Base-by-base conservation (phyloP, 1,140 invertebrate species). In the Paraescarpia echinospica region DNA sequence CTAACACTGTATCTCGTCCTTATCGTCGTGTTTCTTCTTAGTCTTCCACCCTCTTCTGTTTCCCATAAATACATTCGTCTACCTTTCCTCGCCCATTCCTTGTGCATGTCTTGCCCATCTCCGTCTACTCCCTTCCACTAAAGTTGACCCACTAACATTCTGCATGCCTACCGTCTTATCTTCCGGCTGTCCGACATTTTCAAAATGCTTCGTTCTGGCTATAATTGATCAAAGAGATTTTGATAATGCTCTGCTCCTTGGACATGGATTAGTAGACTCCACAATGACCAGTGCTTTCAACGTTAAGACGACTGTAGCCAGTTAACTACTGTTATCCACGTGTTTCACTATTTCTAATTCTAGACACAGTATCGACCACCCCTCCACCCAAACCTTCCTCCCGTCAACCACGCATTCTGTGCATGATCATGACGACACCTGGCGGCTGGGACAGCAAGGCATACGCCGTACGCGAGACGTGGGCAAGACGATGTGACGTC, bases 371-470 rank as follows among this genome's bases (percentile, higher is more conserved):
- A 5, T 4, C 2, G 22, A 12, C 18, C 59, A 77, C 18, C 9
- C 9, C 4, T 2, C 59, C 59, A 27, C 59, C 14, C 27, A 18
- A 77, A 27, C 12, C 59, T 6, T 77, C 59, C 8, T 31, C 59
- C 59, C 59, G 59, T 77, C 59, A 77, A 31, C 90, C 90, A 90
- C 33, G 90, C 34, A 51, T 92, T 12, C 35, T 92, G 8, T 92
- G 91, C 41, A 92, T 92, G 91, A 92, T 92, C 22, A 35, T 92
- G 35, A 92, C 91, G 34, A 92, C 91, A 27, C 91, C 91, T 48
- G 35, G 41, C 33, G 33, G 41, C 34, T 92, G 91, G 91, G 22
- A 31, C 9, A 6, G 34, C 2, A 92, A 92, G 41, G 91, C 34
- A 27, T 41, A 34, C 34, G 91, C 91, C 91, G 91, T 92, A 51